Conservation (phyloP, 2,888 invertebrate species). For the Polydesmus complanatus region DNA sequence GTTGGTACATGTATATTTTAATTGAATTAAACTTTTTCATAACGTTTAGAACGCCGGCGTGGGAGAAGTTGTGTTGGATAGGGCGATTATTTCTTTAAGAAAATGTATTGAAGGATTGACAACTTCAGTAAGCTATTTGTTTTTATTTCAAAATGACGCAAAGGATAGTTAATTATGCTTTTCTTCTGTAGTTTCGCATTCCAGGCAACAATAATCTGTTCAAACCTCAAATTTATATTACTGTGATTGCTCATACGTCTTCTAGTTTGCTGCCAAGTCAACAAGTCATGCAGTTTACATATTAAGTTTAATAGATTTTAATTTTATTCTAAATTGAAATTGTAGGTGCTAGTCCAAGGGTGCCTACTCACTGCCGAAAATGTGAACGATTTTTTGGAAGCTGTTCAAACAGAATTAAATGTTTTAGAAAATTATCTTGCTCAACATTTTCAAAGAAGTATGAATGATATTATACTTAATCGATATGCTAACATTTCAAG, state of each 20-base stretch:
- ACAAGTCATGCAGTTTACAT: constrained; percentile 37
- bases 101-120: constrained; percentile 30
- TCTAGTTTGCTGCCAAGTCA: constrained; percentile 54
- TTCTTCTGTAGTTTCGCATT: constrained; percentile 46
- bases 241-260: constrained; percentile 61
- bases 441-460: constrained; percentile 22
- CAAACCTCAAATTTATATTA: constrained; percentile 53
- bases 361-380: constrained; percentile 47
- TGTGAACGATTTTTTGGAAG: constrained; percentile 42
- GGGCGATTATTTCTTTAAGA: constrained; percentile 29
- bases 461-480: background rate
- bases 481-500: background rate
- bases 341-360: constrained; percentile 51
- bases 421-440: constrained; percentile 47
- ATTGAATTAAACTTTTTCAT: background rate
- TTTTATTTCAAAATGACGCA: constrained; percentile 10
- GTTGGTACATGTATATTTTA: constrained; percentile 22
- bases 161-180: constrained; percentile 18
- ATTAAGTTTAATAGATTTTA: constrained; percentile 6
- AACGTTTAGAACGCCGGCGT: constrained; percentile 30
- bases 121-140: constrained; percentile 29
- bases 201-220: constrained; percentile 49
- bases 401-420: constrained; percentile 44
- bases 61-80: constrained; percentile 30
- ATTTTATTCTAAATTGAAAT: constrained; percentile 16